phyloP scores from a whole-genome alignment of 2,888 invertebrate species.

The Dilophus febrilis region DNA sequence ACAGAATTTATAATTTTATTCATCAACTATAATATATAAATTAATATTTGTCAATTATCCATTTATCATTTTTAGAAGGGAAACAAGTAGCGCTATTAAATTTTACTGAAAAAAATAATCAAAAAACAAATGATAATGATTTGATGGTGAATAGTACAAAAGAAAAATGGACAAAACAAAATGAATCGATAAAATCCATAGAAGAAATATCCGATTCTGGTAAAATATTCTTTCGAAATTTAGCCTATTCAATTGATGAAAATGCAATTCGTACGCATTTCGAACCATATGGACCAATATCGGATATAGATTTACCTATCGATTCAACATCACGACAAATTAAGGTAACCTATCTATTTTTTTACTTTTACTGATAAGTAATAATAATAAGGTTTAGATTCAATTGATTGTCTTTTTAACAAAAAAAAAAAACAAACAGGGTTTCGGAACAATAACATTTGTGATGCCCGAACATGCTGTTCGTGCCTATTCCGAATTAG shows the following conservation, averaged over 20 bases:
- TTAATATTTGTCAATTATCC: constrained; percentile 5
- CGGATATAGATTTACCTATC: constrained; percentile 78
- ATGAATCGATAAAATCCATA: constrained; percentile 45
- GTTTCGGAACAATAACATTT: constrained; percentile 84
- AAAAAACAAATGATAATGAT: constrained; percentile 19
- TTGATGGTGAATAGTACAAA: constrained; percentile 11
- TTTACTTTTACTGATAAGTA: too few species aligned
- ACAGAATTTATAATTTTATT: constrained; percentile 2
- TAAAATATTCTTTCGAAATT: constrained; percentile 78
- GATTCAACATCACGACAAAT: constrained; percentile 63
- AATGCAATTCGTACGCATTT: constrained; percentile 70
- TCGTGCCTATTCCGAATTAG: constrained; percentile 69
- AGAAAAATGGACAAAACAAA: constrained; percentile 42
- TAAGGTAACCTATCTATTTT: too few species aligned
- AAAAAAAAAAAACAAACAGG: too few species aligned
- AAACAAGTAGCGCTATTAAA: constrained; percentile 40
- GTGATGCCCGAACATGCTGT: constrained; percentile 92
- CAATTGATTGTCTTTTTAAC: too few species aligned
- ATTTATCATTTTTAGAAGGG: constrained; percentile 31
- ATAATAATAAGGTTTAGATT: too few species aligned
- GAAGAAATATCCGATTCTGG: constrained; percentile 81
- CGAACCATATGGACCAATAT: constrained; percentile 68
- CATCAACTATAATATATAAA: constrained; percentile 1
- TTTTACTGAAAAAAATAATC: constrained; percentile 32
- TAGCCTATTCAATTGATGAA: constrained; percentile 72